A percentile compares a stretch with the other conserved stretches of the same genome.
phyloP scores from a whole-genome alignment of 2,113 vertebrate genomes.

The Cichladusa arquata region DNA sequence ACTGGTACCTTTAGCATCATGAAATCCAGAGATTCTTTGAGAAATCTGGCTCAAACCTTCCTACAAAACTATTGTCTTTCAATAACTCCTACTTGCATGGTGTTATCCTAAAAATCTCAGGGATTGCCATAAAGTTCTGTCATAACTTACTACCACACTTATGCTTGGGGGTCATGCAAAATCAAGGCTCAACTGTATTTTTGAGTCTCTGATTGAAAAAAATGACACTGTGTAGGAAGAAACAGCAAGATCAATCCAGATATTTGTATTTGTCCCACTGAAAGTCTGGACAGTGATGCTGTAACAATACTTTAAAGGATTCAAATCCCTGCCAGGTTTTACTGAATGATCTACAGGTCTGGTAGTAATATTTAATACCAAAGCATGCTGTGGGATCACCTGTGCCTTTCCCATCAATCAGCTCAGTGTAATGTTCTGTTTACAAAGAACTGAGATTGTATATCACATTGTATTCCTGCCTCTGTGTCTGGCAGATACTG shows the following conservation, averaged over 20 bases:
- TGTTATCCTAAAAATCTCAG: not conserved
- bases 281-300: not conserved
- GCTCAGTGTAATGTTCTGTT: not conserved
- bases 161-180: not conserved
- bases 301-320: not conserved
- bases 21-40: not conserved
- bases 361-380: not conserved
- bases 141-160: not conserved
- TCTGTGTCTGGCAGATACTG: not conserved
- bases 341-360: not conserved
- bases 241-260: not conserved
- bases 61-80: not conserved
- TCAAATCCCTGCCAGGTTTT: not conserved
- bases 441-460: not conserved
- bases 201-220: not conserved
- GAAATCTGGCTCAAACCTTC: not conserved
- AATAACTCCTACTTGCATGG: not conserved
- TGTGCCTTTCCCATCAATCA: not conserved
- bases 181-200: not conserved
- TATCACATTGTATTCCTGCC: not conserved
- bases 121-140: not conserved
- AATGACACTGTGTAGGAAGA: not conserved
- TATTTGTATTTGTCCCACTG: not conserved
- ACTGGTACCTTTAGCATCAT: accelerated
- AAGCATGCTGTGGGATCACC: not conserved